These are phyloP conservation scores for Acanthurus lineatus DNA, from an alignment of 2,797 vertebrate genomes.

Conservation along the genomic window DNA sequence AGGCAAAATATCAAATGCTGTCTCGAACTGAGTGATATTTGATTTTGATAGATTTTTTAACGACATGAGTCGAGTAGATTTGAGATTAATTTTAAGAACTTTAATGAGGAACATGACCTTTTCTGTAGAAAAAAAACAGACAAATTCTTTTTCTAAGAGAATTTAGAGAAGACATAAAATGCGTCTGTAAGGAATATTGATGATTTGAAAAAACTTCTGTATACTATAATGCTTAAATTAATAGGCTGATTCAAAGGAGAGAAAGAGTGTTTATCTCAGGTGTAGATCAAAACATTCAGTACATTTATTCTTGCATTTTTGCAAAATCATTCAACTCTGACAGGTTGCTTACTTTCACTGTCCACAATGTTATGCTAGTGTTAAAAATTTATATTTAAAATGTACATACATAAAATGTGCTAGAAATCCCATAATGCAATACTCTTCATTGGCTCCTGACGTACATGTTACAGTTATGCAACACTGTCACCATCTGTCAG, in stretches of 20 bases:
- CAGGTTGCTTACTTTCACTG: not conserved
- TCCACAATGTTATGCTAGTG: not conserved
- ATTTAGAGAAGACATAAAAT: not conserved
- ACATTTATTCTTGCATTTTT: too few species aligned
- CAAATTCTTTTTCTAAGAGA: not conserved
- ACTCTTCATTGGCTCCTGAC: slow-evolving; percentile 8
- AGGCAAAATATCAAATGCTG: slow-evolving; percentile 33
- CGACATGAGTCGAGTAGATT: not conserved
- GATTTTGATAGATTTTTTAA: not conserved
- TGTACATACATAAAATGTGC: not conserved
- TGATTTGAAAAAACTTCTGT: not conserved
- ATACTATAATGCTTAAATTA: not conserved
- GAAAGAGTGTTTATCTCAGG: not conserved
- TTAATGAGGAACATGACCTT: not conserved
- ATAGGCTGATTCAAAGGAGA: not conserved
- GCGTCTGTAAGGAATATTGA: not conserved
- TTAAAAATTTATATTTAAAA: not conserved
- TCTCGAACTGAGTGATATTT: not conserved
- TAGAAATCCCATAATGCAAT: not conserved
- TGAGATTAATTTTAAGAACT: not conserved
- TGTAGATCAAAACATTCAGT: not conserved
- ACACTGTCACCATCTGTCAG: slow-evolving; percentile 23
- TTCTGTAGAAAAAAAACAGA: not conserved
- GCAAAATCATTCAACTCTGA: too few species aligned
- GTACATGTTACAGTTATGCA: slow-evolving; percentile 5